Percentiles rank a stretch among this genome's conserved stretches.
phyloP scores from a whole-genome alignment of 2,113 vertebrate species.

The Zapornia atra region DNA sequence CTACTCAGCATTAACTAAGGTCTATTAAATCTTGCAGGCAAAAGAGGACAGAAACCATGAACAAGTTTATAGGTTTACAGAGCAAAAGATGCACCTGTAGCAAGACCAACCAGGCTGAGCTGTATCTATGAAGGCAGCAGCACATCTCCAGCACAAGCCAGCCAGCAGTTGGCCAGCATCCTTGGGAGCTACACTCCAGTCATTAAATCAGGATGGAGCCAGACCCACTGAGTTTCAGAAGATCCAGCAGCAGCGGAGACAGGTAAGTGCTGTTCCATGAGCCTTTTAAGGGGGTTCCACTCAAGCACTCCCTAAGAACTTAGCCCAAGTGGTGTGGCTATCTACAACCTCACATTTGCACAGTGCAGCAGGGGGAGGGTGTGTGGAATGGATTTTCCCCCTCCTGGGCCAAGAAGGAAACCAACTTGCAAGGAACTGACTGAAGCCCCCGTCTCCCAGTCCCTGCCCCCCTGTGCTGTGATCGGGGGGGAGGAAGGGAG shows the following conservation, averaged over 20 bases:
- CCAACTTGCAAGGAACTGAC: too few species aligned
- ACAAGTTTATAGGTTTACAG: not conserved
- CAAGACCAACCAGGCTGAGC: not conserved
- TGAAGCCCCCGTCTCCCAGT: too few species aligned
- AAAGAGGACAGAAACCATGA: not conserved
- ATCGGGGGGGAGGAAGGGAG: too few species aligned
- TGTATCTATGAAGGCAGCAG: not conserved
- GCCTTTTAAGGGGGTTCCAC: not conserved
- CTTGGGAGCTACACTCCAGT: not conserved
- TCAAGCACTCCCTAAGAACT: not conserved
- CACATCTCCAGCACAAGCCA: not conserved
- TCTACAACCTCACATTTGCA: not conserved
- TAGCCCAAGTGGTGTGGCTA: not conserved
- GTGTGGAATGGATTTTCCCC: too few species aligned
- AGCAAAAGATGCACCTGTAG: not conserved
- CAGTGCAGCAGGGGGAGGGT: too few species aligned
- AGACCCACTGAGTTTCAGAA: not conserved
- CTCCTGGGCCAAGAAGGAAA: too few species aligned
- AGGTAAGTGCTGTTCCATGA: not conserved
- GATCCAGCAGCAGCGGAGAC: fast-evolving
- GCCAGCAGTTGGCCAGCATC: not conserved
- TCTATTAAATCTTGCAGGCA: not conserved
- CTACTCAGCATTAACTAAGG: not conserved
- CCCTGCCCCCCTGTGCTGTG: too few species aligned
- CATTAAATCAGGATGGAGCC: not conserved